These are phyloP conservation scores for Cyclina sinensis DNA, from an alignment of 1,140 invertebrate genomes.

Conservation along the genomic window DNA sequence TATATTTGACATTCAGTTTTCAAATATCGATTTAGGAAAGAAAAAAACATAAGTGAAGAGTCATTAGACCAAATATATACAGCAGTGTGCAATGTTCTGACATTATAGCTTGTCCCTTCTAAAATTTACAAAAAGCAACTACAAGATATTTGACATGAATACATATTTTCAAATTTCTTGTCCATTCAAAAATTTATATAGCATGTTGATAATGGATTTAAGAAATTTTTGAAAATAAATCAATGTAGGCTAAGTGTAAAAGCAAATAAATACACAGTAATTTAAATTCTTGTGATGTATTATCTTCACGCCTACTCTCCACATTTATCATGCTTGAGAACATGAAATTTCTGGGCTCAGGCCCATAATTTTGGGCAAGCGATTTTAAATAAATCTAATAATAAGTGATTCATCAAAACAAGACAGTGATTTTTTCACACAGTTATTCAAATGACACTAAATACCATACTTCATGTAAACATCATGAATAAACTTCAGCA, in stretches of 20 bases:
- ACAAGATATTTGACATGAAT: no score
- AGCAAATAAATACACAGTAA: conserved; percentile 15
- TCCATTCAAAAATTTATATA: no score
- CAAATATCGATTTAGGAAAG: no score
- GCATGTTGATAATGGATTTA: no score
- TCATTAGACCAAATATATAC: no score
- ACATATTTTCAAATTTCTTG: no score
- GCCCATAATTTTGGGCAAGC: conserved; percentile 3
- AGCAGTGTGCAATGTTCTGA: no score
- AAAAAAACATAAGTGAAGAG: no score
- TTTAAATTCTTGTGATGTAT: not conserved
- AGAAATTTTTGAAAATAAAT: not conserved
- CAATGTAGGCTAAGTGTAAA: not conserved
- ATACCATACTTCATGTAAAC: not conserved
- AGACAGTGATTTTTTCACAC: not conserved
- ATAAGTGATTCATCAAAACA: not conserved
- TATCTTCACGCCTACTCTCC: conserved; percentile 21
- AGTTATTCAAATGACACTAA: no score
- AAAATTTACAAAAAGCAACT: no score
- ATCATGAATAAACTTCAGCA: not conserved
- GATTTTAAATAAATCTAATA: not conserved
- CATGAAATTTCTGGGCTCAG: not conserved
- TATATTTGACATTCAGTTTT: no score
- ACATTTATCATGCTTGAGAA: conserved; percentile 32
- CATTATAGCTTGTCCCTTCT: no score